Conservation (phyloP, 2,113 vertebrate genomes). For the Vireo altiloquus region DNA sequence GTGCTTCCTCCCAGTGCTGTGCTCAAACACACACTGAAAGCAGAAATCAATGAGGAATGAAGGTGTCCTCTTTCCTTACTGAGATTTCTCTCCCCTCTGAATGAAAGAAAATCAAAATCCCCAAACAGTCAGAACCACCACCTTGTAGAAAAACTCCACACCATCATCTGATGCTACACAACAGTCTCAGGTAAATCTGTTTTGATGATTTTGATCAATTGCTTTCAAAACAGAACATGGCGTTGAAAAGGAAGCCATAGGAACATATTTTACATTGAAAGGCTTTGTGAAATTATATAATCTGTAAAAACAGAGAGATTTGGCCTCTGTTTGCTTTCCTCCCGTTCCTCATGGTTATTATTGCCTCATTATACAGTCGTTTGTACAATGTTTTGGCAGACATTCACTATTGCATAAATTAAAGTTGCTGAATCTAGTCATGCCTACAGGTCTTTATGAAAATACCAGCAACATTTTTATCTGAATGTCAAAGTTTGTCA, state of each 20-base stretch:
- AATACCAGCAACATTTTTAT: conserved; percentile 75
- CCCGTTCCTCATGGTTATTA: conserved; percentile 54
- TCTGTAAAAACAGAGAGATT: conserved; percentile 32
- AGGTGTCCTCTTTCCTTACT: neutral
- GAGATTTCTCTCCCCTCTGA: neutral
- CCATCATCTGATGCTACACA: neutral
- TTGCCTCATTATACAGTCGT: conserved; percentile 69
- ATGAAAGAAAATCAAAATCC: neutral
- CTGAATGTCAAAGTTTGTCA: conserved; percentile 78
- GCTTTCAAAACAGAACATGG: conserved; percentile 8
- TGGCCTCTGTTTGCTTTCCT: conserved; percentile 18
- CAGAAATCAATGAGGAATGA: neutral
- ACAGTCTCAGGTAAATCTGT: neutral
- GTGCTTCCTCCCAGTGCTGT: neutral
- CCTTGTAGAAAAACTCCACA: neutral
- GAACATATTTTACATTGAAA: neutral
- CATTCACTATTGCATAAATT: conserved; percentile 73
- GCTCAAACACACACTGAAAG: neutral
- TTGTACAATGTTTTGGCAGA: conserved; percentile 72
- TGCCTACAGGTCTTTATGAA: conserved; percentile 74
- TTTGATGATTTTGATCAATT: conserved; percentile 2
- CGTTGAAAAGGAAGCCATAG: conserved; percentile 15
- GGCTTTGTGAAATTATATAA: conserved; percentile 35
- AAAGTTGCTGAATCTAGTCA: conserved; percentile 67
- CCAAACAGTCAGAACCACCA: neutral